Base-by-base conservation (phyloP, 2,888 invertebrate species). In the Agrotis ipsilon region DNA sequence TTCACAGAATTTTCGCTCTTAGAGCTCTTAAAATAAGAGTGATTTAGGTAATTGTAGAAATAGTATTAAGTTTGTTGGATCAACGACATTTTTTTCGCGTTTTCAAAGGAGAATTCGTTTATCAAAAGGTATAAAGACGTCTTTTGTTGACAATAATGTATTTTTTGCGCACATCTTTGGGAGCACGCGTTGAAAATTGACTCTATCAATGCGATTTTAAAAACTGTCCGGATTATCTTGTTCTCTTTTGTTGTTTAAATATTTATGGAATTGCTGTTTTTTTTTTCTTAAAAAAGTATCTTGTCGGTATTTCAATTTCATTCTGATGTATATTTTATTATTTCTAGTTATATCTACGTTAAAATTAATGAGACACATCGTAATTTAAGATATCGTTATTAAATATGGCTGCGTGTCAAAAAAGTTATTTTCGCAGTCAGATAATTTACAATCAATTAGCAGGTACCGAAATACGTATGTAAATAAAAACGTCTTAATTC, bases 121-220 rank as follows among this genome's bases (percentile, higher is more conserved):
- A 90, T 94, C 90, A 92, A 94, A 94, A 92, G 92, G 90, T 92
- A 90, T 90, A 88, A 88, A 88, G 87, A 81, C 80, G 72, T 87
- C 86, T 86, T 83, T 83, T 80, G 69, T 82, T 82, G 72, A 67
- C 91, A 89, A 92, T 89, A 88, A 87, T 80, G 70, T 45, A 61
- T 84, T 89, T 93, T 94, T 92, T 93, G 91, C 92, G 86, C 89
- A 87, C 88, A 89, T 86, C 78, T 85, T n/a, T 66, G 19, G 78
- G 81, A 94, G 95, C 95, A 96, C 95, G 95, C 94, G 94, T 94
- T 94, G 81, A 88, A 86, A 89, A 91, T 92, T 88, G 87, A 84
- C 79, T 86, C 72, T 69, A 83, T 86, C 83, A 79, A 85, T 81
- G 80, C 64, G 65, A 74, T 86, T 83, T 83, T 75, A 75, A 80